These are phyloP conservation scores for Chloroclystis v-ata DNA, from an alignment of 2,888 invertebrate genomes.

Conservation along the genomic window DNA sequence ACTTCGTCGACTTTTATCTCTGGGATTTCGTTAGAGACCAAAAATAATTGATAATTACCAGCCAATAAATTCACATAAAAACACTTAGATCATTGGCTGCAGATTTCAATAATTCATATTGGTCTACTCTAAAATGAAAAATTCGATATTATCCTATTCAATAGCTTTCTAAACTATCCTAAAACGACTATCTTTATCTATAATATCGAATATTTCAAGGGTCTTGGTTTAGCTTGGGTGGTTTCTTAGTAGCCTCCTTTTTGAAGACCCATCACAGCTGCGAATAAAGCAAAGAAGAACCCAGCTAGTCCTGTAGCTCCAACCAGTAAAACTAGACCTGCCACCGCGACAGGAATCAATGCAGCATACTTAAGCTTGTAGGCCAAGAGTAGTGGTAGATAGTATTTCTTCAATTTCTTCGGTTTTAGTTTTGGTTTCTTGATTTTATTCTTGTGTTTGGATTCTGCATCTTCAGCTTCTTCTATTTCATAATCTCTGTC, in stretches of 20 bases:
- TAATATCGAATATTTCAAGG: no score
- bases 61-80: background rate
- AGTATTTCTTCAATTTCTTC: slow-evolving; percentile 82
- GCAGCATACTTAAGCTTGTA: slow-evolving; percentile 91
- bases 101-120: no score
- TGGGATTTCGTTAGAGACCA: background rate
- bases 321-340: slow-evolving; percentile 83
- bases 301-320: slow-evolving; percentile 90
- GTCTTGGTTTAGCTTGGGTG: background rate
- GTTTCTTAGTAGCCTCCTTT: slow-evolving; percentile 58
- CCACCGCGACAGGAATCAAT: slow-evolving; percentile 85
- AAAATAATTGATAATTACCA: background rate
- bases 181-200: no score
- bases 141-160: no score
- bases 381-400: slow-evolving; percentile 86
- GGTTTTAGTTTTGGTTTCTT: slow-evolving; percentile 55
- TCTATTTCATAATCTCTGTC: slow-evolving; percentile 32
- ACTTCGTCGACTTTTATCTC: slow-evolving; percentile 51
- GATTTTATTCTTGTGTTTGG: slow-evolving; percentile 38
- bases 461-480: slow-evolving; percentile 17
- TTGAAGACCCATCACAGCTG: slow-evolving; percentile 88
- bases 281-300: slow-evolving; percentile 92
- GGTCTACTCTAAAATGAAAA: no score
- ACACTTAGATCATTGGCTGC: no score
- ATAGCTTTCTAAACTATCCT: no score